Evolutionary conservation across 2,797 vertebrate species (phyloP).

Genomic region (Nannoperca obscura): DNA sequence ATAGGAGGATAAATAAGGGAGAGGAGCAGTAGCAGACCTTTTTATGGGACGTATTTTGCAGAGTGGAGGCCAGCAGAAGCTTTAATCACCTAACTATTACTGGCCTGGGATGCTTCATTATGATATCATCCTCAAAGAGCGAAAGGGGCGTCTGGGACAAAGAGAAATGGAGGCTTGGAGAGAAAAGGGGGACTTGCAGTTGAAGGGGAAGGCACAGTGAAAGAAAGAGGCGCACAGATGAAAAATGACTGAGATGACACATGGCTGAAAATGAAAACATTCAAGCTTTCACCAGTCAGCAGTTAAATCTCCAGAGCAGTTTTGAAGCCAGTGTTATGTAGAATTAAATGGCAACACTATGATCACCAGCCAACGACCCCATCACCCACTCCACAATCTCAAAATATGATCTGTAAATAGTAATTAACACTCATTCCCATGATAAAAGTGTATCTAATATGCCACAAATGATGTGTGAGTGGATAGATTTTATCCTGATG

Average conservation of each 20-base stretch:
- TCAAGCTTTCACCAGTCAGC: slow-evolving; percentile 24
- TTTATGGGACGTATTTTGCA: slow-evolving; percentile 51
- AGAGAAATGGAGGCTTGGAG: slow-evolving; percentile 32
- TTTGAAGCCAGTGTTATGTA: slow-evolving; percentile 18
- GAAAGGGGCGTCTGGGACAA: slow-evolving; percentile 24
- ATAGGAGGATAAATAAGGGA: slow-evolving; percentile 59
- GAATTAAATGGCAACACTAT: slow-evolving; percentile 21
- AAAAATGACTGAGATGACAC: slow-evolving; percentile 16
- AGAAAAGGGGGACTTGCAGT: slow-evolving; percentile 37
- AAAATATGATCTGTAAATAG: slow-evolving; percentile 67
- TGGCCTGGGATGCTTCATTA: slow-evolving; percentile 57
- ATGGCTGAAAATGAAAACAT: slow-evolving; percentile 21
- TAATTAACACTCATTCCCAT: slow-evolving; percentile 55
- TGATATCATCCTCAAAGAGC: slow-evolving; percentile 49
- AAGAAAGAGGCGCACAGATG: slow-evolving; percentile 6
- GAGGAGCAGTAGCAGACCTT: slow-evolving; percentile 25
- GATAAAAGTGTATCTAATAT: slow-evolving; percentile 44
- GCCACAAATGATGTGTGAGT: slow-evolving; percentile 41
- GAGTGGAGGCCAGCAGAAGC: slow-evolving; percentile 44
- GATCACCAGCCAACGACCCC: slow-evolving; percentile 30
- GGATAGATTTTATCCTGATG: slow-evolving; percentile 40
- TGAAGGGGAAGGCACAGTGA: slow-evolving; percentile 7
- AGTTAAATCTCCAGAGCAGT: slow-evolving; percentile 27
- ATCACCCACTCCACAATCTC: slow-evolving; percentile 52
- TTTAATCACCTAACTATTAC: slow-evolving; percentile 68